Evolutionary conservation across 1,140 invertebrate species (phyloP), one percentile per base, ranked within the genome.

Genomic region (Amyelois transitella): DNA sequence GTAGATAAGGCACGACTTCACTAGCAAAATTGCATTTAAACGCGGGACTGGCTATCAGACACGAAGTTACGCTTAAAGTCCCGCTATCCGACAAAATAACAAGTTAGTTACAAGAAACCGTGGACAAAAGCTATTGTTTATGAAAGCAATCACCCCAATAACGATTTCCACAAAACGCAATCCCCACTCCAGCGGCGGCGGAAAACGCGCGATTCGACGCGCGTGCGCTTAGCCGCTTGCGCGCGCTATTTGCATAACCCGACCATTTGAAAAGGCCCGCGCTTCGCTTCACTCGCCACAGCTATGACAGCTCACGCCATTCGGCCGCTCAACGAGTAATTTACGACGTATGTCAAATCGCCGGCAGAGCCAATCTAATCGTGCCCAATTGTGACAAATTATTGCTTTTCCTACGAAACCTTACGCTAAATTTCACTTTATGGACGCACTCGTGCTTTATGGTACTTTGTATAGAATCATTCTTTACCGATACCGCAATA

Each of bases 101-200:
- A 71, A 66, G 64, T 59, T 59, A 55, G 64, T 75, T 75, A 77
- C 79, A 75, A 76, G 77, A 68, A 73, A 68, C 60, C 63, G 60
- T 67, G 72, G 70, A 84, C 81, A 84, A 86, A 82, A 84, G 72
- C 71, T 78, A 86, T 84, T 87, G 82, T 87, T 86, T 81, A 86
- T 86, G 81, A 80, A 85, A 81, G 79, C 81, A 85, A 85, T 87
- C 84, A 87, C 79, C 79, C 81, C 76, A 87, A 87, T 86, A 87
- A 84, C 77, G 72, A 84, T 86, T 85, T 86, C 84, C 79, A 83
- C 81, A 78, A 85, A 87, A 62, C 72, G 75, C 73, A 60, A 66
- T 68, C 60, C 53, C 55, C 64, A 62, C 65, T 62, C 67, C 73
- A 71, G 77, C 77, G 77, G 80, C 73, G 72, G 77, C 77, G 77